Evolutionary conservation across 2,888 invertebrate species (phyloP), one percentile per base, ranked within the genome.

Genomic region (Archaeoteleia sp.): DNA sequence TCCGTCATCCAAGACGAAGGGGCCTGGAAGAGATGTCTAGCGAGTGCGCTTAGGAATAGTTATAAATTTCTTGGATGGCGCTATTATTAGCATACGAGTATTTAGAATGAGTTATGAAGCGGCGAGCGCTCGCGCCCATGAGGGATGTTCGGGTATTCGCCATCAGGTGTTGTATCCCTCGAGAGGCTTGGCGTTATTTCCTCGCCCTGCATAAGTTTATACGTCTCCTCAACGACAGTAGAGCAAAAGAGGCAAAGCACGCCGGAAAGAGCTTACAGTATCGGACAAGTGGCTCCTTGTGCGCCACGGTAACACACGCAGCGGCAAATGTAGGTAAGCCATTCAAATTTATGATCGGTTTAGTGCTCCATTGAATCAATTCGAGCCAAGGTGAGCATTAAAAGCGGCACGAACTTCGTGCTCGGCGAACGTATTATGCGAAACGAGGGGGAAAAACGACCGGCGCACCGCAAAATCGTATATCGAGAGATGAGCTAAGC

Each of bases 21-120:
- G 49, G 32, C 20, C 54, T 62, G 48, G 35, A 27, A 45, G 46
- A 62, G 63, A 57, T 39, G 55, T 57, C 51, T 55, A 57, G 54
- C 48, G 58, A 68, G 58, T 53, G 45, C 74, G 71, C 74, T 67
- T 62, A 78, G 77, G 76, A 79, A 82, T 78, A 78, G 77, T 77
- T 77, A 75, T 78, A 80, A 81, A 79, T 81, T 81, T 69, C 76
- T 73, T 67, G 61, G 46, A 66, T 74, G 73, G 72, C 70, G 73
- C 76, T 75, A 78, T 80, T 78, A 80, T 79, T 83, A 82, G 82
- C 83, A 81, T 80, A 80, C 80, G 76, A 78, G 81, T 82, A 82
- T 79, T 79, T 81, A 76, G 78, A 78, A 81, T 82, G 83, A 83
- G 77, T 83, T 82, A 83, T 81, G 78, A 71, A 73, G 73, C 63